Evolutionary conservation across 2,888 invertebrate species (phyloP).

Genomic region (Mesorhabditis spiculigera): DNA sequence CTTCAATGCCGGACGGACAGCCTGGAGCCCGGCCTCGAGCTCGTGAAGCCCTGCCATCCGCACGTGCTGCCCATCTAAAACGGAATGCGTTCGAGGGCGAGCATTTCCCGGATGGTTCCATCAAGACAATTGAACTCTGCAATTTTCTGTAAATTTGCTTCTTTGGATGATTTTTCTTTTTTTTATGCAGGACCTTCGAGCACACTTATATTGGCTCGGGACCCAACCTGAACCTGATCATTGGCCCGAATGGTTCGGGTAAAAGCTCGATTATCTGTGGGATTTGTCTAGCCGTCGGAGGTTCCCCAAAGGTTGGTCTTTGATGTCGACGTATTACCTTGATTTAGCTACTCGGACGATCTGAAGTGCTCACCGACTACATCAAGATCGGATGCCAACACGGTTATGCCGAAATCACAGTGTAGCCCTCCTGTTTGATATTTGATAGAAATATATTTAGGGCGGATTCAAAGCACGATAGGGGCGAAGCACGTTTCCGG

Average conservation of each 20-base stretch:
- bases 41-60: no score
- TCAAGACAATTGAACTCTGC: neutral
- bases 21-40: no score
- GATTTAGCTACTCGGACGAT: conserved; percentile 39
- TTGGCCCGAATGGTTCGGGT: conserved; percentile 52
- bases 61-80: neutral
- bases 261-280: conserved; percentile 54
- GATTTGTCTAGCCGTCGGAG: conserved; percentile 51
- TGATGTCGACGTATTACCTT: neutral
- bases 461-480: no score
- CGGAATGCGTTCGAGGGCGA: neutral
- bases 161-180: neutral
- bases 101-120: neutral
- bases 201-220: conserved; percentile 34
- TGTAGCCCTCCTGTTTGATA: conserved; percentile 20
- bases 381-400: conserved; percentile 39
- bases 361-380: conserved; percentile 42
- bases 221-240: conserved; percentile 44
- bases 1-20: no score
- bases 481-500: neutral
- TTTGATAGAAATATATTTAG: no score
- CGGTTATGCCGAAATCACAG: conserved; percentile 42
- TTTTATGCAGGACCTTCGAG: conserved; percentile 45
- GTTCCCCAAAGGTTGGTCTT: conserved; percentile 31
- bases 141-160: neutral